Evolutionary conservation across 2,888 invertebrate genomes (phyloP).

Genomic region (Tinea pellionella): DNA sequence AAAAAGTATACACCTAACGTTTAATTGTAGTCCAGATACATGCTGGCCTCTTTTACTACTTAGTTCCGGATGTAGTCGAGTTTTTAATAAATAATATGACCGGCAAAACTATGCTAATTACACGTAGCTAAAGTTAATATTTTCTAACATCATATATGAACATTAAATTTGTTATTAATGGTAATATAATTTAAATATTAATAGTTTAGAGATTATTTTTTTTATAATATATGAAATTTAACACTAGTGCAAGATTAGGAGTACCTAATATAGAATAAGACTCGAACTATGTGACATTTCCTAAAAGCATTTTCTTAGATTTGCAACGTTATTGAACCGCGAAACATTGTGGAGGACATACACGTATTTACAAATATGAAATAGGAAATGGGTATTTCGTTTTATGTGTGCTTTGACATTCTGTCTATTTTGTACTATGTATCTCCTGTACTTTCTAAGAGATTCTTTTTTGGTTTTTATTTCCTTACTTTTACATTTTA

Average conservation of each 20-base stretch:
- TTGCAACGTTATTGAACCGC: not conserved
- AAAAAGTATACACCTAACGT: not conserved
- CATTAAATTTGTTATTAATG: too few relatives aligned
- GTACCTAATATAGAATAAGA: too few relatives aligned
- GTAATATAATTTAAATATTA: too few relatives aligned
- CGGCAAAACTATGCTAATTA: not conserved
- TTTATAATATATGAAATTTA: too few relatives aligned
- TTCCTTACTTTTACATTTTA: too few relatives aligned
- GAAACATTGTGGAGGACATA: not conserved
- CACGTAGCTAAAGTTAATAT: not conserved
- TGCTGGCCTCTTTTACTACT: not conserved
- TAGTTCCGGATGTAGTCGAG: not conserved
- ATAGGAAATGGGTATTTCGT: not conserved
- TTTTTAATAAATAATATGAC: not conserved
- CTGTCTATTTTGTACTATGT: not conserved
- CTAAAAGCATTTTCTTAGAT: not conserved
- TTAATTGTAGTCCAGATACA: not conserved
- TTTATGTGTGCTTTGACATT: not conserved
- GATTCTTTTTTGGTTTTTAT: too few relatives aligned
- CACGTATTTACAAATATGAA: not conserved
- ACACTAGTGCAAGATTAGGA: too few relatives aligned
- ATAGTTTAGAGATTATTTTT: too few relatives aligned
- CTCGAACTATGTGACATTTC: not conserved
- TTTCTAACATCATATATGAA: not conserved
- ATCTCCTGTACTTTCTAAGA: too few relatives aligned